These are phyloP conservation scores for Druceiella hillmani DNA, from an alignment of 2,888 invertebrate genomes.

Conservation along the genomic window DNA sequence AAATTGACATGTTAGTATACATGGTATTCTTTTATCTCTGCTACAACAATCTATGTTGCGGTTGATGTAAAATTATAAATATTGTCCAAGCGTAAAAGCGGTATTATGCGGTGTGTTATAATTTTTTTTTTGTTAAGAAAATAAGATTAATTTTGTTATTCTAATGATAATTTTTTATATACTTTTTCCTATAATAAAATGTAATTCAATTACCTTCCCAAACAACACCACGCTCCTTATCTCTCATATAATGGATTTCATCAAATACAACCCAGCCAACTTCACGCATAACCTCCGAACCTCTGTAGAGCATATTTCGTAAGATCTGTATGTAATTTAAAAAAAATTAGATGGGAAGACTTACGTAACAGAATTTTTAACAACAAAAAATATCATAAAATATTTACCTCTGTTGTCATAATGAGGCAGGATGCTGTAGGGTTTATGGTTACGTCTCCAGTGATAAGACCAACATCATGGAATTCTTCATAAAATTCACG, in stretches of 20 bases:
- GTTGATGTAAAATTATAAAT: too few relatives aligned
- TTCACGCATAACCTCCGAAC: conserved; percentile 98
- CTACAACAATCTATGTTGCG: too few relatives aligned
- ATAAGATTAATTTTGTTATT: too few relatives aligned
- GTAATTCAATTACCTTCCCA: conserved; percentile 69
- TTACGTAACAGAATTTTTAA: conserved; percentile 5
- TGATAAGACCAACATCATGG: conserved; percentile 95
- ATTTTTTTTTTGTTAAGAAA: too few relatives aligned
- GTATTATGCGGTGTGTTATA: too few relatives aligned
- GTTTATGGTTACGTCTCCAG: conserved; percentile 99
- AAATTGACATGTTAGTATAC: too few relatives aligned
- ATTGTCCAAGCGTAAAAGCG: too few relatives aligned
- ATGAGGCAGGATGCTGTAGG: conserved; percentile 96
- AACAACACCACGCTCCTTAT: conserved; percentile 98
- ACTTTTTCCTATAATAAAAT: conserved; percentile 1
- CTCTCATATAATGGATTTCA: conserved; percentile 99
- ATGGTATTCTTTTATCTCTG: too few relatives aligned
- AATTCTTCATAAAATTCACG: conserved; percentile 97
- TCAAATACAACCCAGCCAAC: conserved; percentile 99
- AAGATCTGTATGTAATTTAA: conserved; percentile 77
- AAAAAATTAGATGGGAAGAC: conserved; percentile 5
- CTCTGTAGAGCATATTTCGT: conserved; percentile 96
- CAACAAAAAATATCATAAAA: conserved; percentile 28
- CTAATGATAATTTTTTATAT: too few relatives aligned
- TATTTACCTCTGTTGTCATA: conserved; percentile 97